A percentile compares a stretch with the other conserved stretches of the same genome.
Conservation (phyloP, 2,888 invertebrate species). For the Synanthedon formicaeformis region DNA sequence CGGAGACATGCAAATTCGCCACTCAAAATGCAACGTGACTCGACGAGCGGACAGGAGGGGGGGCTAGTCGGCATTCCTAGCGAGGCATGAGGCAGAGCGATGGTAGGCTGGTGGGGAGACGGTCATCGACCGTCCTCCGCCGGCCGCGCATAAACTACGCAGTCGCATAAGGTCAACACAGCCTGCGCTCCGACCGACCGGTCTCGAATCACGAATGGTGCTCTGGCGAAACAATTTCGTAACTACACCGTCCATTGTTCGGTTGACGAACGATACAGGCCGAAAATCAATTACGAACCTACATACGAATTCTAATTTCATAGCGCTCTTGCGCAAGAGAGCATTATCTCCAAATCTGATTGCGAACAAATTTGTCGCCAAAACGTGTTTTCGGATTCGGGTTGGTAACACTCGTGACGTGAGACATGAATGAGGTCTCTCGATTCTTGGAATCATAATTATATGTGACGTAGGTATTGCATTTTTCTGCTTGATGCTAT, state of each 20-base stretch:
- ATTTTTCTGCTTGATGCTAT: background rate
- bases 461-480: background rate
- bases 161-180: constrained; percentile 65
- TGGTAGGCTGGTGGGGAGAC: constrained; percentile 4
- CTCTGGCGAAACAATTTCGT: constrained; percentile 36
- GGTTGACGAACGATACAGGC: constrained; percentile 23
- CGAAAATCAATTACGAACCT: constrained; percentile 50
- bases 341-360: constrained; percentile 37
- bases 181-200: constrained; percentile 9
- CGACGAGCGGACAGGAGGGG: constrained; percentile 30
- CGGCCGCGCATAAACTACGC: constrained; percentile 62
- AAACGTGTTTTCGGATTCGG: constrained; percentile 7
- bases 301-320: constrained; percentile 47
- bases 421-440: constrained; percentile 11
- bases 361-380: constrained; percentile 28
- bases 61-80: constrained; percentile 49
- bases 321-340: constrained; percentile 29
- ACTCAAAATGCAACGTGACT: constrained; percentile 59
- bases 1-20: constrained; percentile 55
- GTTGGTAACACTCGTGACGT: background rate
- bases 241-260: constrained; percentile 41
- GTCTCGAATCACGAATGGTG: constrained; percentile 8
- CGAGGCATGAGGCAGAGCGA: constrained; percentile 11
- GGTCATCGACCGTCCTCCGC: constrained; percentile 67
- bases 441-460: background rate